Evolutionary conservation across 1,140 invertebrate genomes (phyloP), one percentile per base, ranked within the genome.

Genomic region (Prorops nasuta): DNA sequence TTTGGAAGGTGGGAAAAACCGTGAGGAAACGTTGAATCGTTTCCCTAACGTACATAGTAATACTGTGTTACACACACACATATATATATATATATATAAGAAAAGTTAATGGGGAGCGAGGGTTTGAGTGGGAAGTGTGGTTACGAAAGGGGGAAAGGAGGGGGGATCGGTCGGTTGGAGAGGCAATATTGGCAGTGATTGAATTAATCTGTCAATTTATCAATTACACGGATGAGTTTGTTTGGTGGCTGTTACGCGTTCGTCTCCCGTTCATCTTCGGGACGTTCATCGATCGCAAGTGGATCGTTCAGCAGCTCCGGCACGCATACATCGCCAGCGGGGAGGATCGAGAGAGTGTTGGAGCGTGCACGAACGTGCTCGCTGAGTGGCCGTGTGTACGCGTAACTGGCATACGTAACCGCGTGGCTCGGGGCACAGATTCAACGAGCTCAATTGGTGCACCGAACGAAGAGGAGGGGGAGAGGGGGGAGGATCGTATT

Each of bases 381-480:
- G 36, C 15, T 28, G 18, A 18, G 40, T 54, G 46, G 63, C 46
- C 44, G 58, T 55, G 49, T 49, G 42, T 20, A 24, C 19, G 50
- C 40, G 51, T n/a, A 12, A 16, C 12, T 10, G 55, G 56, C 54
- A 60, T 62, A 63, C 64, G 63, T 69, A 71, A 71, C 65, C 67
- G 67, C 68, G 68, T 75, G 69, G 69, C 72, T 72, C 69, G 67
- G 64, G 64, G 72, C 70, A 74, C 66, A 66, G 71, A 76, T 77
- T 77, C 72, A 75, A 77, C 72, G 68, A 75, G 75, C 73, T 77
- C 73, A 76, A 77, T 77, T 77, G 71, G 59, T 59, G 55, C 70
- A 61, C 59, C 60, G 64, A 64, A 57, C 52, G 56, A 52, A 38
- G 49, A 61, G 56, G 45, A 60, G 51, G 50, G 44, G 42, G 43